phyloP scores from a whole-genome alignment of 64 coral and sea anemone species.

The Actinia tenebrosa region DNA sequence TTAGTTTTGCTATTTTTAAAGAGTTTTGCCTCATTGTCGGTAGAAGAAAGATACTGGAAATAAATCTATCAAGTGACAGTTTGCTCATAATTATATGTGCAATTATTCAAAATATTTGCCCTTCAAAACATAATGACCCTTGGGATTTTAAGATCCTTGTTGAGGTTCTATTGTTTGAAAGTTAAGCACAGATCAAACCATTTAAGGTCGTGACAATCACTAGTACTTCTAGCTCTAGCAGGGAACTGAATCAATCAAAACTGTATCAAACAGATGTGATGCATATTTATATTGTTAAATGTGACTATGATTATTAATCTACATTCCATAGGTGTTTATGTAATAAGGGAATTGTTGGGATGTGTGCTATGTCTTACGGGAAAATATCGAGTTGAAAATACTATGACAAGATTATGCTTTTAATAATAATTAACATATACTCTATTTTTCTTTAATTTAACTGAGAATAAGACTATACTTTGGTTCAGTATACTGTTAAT shows the following conservation, averaged over 20 bases:
- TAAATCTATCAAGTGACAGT: not conserved
- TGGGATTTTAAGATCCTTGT: conserved; percentile 4
- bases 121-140: not conserved
- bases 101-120: conserved; percentile 16
- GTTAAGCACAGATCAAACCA: not conserved
- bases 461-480: no score
- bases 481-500: not conserved
- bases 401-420: not conserved
- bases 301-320: not conserved
- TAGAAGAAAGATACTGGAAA: not conserved
- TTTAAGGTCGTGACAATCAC: not conserved
- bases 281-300: not conserved
- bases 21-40: not conserved
- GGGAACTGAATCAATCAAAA: not conserved
- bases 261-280: not conserved
- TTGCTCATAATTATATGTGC: not conserved
- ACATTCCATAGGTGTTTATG: not conserved
- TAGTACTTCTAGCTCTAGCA: not conserved
- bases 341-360: not conserved
- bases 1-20: not conserved
- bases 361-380: not conserved
- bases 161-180: not conserved
- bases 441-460: not conserved
- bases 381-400: no score
- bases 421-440: not conserved